Conservation (phyloP, 2,113 vertebrate genomes). For the Syrrhaptes paradoxus region DNA sequence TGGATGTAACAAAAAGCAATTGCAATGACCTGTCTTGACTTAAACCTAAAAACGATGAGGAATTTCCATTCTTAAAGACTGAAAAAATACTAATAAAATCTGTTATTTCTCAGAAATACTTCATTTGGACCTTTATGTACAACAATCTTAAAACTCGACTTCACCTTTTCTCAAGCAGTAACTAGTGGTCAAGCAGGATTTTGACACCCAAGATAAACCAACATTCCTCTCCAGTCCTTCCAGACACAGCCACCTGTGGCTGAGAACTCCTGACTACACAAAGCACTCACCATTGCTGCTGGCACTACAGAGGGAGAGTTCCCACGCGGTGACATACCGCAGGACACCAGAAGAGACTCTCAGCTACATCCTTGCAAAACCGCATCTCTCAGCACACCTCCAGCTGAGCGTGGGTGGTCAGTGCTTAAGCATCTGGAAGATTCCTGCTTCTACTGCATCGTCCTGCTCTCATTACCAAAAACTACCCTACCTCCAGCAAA, state of each 20-base stretch:
- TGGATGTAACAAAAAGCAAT: neutral
- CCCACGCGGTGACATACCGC: accelerated
- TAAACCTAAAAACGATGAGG: neutral
- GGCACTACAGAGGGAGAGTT: neutral
- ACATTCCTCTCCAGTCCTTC: neutral
- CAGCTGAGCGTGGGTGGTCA: accelerated
- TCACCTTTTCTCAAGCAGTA: neutral
- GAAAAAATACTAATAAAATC: neutral
- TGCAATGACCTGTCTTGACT: neutral
- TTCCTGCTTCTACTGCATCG: accelerated
- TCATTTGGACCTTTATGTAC: neutral
- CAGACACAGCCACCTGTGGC: neutral
- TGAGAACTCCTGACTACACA: accelerated
- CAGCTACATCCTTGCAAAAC: neutral
- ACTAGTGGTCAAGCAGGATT: neutral
- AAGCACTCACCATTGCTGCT: neutral
- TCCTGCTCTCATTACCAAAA: neutral
- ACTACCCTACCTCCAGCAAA: neutral
- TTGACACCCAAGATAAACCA: neutral
- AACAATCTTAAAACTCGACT: neutral
- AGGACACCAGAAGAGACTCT: accelerated
- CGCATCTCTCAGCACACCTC: accelerated
- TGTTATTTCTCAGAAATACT: neutral
- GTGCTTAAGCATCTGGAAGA: accelerated
- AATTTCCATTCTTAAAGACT: neutral